Evolutionary conservation across 2,797 vertebrate genomes (phyloP).

Genomic region (Aotus griseimembra): DNA sequence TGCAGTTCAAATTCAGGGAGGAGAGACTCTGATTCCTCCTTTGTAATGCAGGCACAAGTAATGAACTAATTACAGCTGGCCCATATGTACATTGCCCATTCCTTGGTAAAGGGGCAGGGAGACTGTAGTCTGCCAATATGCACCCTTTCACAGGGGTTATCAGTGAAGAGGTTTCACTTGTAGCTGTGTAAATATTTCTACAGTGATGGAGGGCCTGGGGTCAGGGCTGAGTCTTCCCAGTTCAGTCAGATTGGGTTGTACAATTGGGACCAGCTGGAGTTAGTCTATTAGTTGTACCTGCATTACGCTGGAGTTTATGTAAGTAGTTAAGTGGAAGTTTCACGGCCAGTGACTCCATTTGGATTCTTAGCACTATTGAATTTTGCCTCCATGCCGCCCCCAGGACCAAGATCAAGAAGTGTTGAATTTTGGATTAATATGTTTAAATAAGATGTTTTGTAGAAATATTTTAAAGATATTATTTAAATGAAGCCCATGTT

Average conservation of each 20-base stretch:
- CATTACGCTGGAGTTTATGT: background rate
- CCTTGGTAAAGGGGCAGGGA: too few species aligned
- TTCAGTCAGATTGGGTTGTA: background rate
- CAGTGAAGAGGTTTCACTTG: background rate
- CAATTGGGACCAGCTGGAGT: background rate
- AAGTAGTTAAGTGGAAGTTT: background rate
- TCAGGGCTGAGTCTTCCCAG: background rate
- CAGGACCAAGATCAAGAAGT: background rate
- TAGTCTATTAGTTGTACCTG: background rate
- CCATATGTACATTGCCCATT: background rate
- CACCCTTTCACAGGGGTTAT: fast-evolving
- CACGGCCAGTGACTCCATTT: background rate
- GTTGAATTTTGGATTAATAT: background rate
- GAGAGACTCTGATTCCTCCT: too few species aligned
- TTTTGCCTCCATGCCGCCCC: background rate
- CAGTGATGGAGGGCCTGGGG: background rate
- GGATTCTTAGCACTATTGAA: background rate
- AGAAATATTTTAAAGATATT: background rate
- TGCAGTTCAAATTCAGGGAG: background rate
- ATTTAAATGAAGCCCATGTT: background rate
- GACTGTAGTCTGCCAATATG: fast-evolving
- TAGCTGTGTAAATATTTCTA: background rate
- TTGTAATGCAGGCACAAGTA: background rate
- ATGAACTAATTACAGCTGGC: background rate
- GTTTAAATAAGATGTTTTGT: background rate